phyloP scores from a whole-genome alignment of 1,140 invertebrate species.

The Megalonaias nervosa region DNA sequence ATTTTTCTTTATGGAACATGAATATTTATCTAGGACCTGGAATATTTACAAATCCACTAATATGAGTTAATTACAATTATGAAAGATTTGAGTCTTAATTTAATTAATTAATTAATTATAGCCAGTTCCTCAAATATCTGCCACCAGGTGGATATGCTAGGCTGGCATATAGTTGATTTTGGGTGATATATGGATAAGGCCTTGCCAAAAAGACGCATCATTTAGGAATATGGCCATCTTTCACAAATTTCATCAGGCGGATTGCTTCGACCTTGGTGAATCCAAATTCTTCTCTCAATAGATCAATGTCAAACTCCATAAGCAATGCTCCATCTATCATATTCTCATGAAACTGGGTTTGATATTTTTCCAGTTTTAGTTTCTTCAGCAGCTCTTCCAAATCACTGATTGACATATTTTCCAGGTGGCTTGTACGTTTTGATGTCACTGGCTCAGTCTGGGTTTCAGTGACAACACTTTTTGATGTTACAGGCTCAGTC shows the following conservation, averaged over 20 bases:
- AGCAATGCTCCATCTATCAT: conserved; percentile 28
- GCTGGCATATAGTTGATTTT: too few relatives aligned
- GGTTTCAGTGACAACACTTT: neutral
- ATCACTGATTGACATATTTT: conserved; percentile 22
- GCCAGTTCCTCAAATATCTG: too few relatives aligned
- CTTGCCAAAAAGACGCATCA: neutral
- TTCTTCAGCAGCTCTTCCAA: conserved; percentile 4
- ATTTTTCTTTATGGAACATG: too few relatives aligned
- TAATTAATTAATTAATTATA: too few relatives aligned
- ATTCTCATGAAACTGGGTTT: neutral
- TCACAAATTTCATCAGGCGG: conserved; percentile 23
- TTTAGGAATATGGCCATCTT: conserved; percentile 23
- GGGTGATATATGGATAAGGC: too few relatives aligned
- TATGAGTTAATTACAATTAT: too few relatives aligned
- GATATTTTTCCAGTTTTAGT: conserved; percentile 21
- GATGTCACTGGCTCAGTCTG: too few relatives aligned
- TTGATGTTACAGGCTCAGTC: too few relatives aligned
- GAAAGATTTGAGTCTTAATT: too few relatives aligned
- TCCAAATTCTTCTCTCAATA: conserved; percentile 21
- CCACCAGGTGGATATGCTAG: too few relatives aligned
- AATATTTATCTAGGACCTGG: too few relatives aligned
- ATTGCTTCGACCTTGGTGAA: conserved; percentile 17
- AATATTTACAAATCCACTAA: too few relatives aligned
- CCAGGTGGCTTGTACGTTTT: neutral
- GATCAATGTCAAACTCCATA: conserved; percentile 10